Base-by-base conservation (phyloP, 30 jellyfish, hydroid and myxozoan species). In the Calvadosia cruxmelitensis region DNA sequence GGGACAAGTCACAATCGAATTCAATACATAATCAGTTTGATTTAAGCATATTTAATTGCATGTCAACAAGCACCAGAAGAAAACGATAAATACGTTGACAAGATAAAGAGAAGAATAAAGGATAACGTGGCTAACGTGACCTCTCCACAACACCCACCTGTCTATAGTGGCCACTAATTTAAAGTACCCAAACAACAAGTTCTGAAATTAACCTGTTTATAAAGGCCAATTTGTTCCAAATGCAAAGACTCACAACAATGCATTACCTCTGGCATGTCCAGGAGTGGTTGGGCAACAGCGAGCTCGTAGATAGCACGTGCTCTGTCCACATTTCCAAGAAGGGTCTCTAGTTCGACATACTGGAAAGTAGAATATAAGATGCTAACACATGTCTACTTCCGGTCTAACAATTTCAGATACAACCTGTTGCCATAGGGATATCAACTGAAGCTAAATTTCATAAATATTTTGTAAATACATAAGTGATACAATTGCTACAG, bases 201-300 rank as follows among this genome's bases (percentile, higher is more conserved):
- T 57, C 12, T 27, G 12, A n/a, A 27, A 57, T 12, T 27, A 57
- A 57, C 27, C 24, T n/a, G 7, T 57, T n/a, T n/a, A 27, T 57
- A n/a, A n/a, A 57, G 27, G 42, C 12, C 36, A 57, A 57, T 27
- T 57, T 57, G 12, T 20, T 3, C 27, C 12, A 57, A 12, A 57
- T 5, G 36, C 26, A 57, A 24, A 35, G 29, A 64, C 2, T 2
- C 1, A 2, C 20, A 64, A 78, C 2, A 5, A 53, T 63, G 33
- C 3, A 0, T 29, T 71, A 91, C 99, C 93, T 91, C 99, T 2
- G 99, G 99, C 95, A 91, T 91, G 49, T 91, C 95, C 23, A 91
- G 81, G 10, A 81, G 77, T 16, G 93, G 87, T 67, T 91, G 99
- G 49, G 92, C 65, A 32, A 79, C 70, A 1, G 95, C 99, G 33